Conservation (phyloP, 2,113 vertebrate genomes). For the Xiphophorus maculatus region DNA sequence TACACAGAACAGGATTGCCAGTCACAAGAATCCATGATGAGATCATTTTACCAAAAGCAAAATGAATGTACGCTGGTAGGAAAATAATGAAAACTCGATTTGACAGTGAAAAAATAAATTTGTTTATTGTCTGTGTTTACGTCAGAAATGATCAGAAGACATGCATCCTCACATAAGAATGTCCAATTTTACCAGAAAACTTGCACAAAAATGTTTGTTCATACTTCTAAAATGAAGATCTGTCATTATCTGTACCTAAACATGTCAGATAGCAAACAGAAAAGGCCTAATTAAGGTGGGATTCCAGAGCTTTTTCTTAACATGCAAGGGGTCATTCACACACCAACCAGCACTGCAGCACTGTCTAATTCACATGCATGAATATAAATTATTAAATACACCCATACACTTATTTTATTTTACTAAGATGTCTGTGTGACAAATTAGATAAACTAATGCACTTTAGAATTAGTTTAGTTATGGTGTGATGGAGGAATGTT, state of each 20-base stretch:
- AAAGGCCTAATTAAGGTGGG: too few relatives aligned
- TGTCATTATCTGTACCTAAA: not conserved
- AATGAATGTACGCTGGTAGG: not conserved
- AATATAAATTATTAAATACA: slow-evolving; percentile 10
- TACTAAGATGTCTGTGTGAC: slow-evolving; percentile 14
- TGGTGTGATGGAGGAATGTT: slow-evolving; percentile 57
- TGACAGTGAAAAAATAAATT: not conserved
- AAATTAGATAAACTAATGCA: slow-evolving; percentile 68
- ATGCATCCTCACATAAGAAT: not conserved
- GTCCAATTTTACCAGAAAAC: not conserved
- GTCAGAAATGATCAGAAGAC: not conserved
- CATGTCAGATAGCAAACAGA: too few relatives aligned
- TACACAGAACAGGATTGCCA: not conserved
- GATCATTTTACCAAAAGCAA: not conserved
- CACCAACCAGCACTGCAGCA: not conserved
- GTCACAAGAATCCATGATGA: not conserved
- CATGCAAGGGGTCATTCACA: too few relatives aligned
- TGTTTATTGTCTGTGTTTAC: not conserved
- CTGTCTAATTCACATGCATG: not conserved
- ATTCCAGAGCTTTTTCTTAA: too few relatives aligned
- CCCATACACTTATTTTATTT: not conserved
- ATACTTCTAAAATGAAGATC: not conserved
- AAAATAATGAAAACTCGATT: not conserved
- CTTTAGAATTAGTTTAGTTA: slow-evolving; percentile 57
- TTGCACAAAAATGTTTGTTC: not conserved